Evolutionary conservation across 2,113 vertebrate genomes (phyloP), one percentile per base, ranked within the genome.

Genomic region (Alethe castanea): DNA sequence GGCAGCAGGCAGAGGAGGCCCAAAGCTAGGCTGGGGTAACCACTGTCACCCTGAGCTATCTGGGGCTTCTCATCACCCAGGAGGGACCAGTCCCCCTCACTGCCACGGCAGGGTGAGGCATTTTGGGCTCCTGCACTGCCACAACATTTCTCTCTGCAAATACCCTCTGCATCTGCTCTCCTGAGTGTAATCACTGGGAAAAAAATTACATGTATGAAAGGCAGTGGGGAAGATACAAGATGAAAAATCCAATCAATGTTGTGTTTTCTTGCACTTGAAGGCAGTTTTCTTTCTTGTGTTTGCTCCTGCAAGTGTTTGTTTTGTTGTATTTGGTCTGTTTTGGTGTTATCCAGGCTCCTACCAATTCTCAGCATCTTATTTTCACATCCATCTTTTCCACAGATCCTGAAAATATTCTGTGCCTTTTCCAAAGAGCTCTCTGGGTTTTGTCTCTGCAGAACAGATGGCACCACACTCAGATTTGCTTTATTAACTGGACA

Each of bases 391-490:
- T 22, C 54, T 72, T 91, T 88, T 40, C 59, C 45, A 35, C 33
- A 44, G 26, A 28, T 81, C 64, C 66, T 89, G 52, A 81, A 66
- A 19, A 65, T 64, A 90, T 79, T 80, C 77, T 85, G 80, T 92
- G 67, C 69, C 23, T 62, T 89, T 94, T 81, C 89, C 88, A 42
- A 72, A 50, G 87, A 81, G 64, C 81, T 93, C 26, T 0, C 64
- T 52, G 60, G 76, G 56, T 60, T 94, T 94, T 18, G 77, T 72
- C 35, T 7, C 14, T 61, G 67, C 69, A 88, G 93, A 94, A 86
- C 94, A 95, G 94, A 95, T 92, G 94, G 94, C 82, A 86, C 76
- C 90, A 50, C 28, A 4, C 50, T 88, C 28, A 29, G 53, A 47
- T 69, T 79, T 95, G 77, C 88, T 90, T 86, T 62, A 83, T 69